Conservation (phyloP, 1,140 invertebrate species). For the Aphelinus certus region DNA sequence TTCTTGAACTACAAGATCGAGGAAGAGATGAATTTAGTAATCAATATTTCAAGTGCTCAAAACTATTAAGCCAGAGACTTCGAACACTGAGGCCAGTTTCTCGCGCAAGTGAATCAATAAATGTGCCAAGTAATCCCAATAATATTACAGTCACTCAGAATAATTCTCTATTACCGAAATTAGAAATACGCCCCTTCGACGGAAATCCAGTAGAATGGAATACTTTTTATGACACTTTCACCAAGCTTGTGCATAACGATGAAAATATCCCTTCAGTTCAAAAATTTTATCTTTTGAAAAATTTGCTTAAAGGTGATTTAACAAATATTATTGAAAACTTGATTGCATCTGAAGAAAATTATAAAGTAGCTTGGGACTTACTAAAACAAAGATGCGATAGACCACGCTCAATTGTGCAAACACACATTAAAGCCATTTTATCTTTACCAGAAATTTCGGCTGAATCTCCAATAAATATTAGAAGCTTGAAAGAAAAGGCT, state of each 20-base stretch:
- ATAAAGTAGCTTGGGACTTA: not conserved
- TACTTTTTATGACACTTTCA: not conserved
- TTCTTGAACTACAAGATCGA: not conserved
- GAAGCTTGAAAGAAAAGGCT: not conserved
- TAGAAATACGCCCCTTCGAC: constrained; percentile 18
- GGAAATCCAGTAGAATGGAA: not conserved
- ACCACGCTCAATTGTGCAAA: not conserved
- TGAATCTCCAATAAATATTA: not conserved
- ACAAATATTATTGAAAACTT: not conserved
- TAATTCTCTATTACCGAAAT: constrained; percentile 32
- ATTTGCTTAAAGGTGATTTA: not conserved
- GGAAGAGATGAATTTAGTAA: not conserved
- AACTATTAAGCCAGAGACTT: not conserved
- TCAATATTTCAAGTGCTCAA: not conserved
- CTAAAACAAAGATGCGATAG: not conserved
- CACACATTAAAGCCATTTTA: not conserved
- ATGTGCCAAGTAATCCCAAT: not conserved
- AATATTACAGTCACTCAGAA: not conserved
- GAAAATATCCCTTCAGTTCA: not conserved
- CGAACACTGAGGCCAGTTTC: not conserved
- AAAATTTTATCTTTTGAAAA: constrained; percentile 1
- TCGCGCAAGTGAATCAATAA: not conserved
- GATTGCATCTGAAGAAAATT: not conserved
- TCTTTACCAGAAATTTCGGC: not conserved
- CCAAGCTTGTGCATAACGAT: not conserved